These are phyloP conservation scores for Hybognathus amarus DNA, from an alignment of 2,797 vertebrate species.

Conservation along the genomic window DNA sequence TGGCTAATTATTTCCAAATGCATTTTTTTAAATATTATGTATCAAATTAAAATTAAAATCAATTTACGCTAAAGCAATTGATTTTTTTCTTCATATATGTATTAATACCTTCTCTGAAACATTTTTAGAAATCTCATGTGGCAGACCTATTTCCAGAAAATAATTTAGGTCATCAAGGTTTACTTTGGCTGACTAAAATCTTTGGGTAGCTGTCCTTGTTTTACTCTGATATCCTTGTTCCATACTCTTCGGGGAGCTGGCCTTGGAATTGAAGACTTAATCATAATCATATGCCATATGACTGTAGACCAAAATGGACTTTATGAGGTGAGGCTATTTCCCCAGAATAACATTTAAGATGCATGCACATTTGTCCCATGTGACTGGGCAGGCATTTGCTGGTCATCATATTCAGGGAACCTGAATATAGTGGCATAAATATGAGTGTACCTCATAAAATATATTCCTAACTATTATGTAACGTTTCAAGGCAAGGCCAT, in stretches of 20 bases:
- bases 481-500: background rate
- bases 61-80: background rate
- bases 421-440: constrained; percentile 3
- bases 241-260: constrained; percentile 25
- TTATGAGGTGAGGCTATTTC: constrained; percentile 35
- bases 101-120: background rate
- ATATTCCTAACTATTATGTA: background rate
- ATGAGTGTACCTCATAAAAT: background rate
- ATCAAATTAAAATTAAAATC: background rate
- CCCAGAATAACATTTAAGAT: constrained; percentile 3
- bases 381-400: constrained; percentile 18
- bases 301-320: constrained; percentile 12
- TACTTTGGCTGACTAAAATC: constrained; percentile 20
- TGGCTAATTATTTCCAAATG: background rate
- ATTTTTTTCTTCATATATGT: background rate
- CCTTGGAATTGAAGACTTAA: constrained; percentile 6
- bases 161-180: constrained; percentile 9
- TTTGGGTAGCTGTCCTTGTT: background rate
- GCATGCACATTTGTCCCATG: background rate
- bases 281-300: constrained; percentile 1
- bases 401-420: constrained; percentile 34
- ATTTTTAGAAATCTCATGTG: constrained; percentile 16
- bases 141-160: constrained; percentile 16
- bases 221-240: background rate
- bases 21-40: background rate